Evolutionary conservation across 1,140 invertebrate species (phyloP).

Genomic region (Apis cerana): DNA sequence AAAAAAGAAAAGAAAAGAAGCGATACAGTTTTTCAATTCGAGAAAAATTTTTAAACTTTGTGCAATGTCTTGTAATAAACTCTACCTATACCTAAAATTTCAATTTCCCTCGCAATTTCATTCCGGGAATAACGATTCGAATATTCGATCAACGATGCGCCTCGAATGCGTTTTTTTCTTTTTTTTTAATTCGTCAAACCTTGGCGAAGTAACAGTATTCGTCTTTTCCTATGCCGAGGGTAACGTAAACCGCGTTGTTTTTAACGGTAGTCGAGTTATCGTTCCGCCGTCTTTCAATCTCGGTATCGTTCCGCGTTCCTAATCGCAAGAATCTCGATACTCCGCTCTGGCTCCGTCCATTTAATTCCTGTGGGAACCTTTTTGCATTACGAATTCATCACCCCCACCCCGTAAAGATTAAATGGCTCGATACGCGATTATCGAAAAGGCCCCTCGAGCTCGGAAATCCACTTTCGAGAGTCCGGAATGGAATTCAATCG

Average conservation of each 20-base stretch:
- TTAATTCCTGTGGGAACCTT: slow-evolving; percentile 46
- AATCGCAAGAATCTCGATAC: slow-evolving; percentile 47
- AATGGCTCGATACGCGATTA: slow-evolving; percentile 19
- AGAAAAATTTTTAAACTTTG: no score
- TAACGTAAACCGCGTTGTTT: slow-evolving; percentile 25
- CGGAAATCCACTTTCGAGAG: slow-evolving; percentile 9
- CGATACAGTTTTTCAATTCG: no score
- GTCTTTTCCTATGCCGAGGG: neutral
- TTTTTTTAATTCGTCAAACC: slow-evolving; percentile 25
- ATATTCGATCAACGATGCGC: neutral
- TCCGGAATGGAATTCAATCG: neutral
- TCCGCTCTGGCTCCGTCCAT: neutral
- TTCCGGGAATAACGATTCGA: no score
- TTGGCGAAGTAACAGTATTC: slow-evolving; percentile 35
- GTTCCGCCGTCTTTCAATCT: slow-evolving; percentile 45
- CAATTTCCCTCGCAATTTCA: no score
- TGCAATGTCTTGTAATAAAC: no score
- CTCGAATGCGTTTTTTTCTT: neutral
- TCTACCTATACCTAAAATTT: no score
- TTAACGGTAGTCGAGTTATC: slow-evolving; percentile 49
- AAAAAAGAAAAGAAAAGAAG: no score
- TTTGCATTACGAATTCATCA: slow-evolving; percentile 34
- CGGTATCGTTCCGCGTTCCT: slow-evolving; percentile 51
- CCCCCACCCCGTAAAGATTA: neutral
- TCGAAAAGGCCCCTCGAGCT: neutral